Base-by-base conservation (phyloP, 2,113 vertebrate species). In the Lycaon pictus region DNA sequence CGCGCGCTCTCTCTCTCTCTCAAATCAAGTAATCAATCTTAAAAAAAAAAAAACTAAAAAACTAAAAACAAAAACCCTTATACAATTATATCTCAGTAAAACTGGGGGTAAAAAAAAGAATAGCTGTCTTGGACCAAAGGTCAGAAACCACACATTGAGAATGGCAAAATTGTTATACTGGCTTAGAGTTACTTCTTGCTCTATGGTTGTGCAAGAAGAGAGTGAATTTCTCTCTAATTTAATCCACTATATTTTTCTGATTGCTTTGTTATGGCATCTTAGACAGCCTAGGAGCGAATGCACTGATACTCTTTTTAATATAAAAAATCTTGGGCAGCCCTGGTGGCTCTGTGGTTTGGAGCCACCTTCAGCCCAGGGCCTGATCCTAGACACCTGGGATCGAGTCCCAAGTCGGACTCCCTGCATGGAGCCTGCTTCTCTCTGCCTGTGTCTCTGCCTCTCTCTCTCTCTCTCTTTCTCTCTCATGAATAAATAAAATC, bases 221-320 rank as follows among this genome's bases (percentile, higher is more conserved):
- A 84, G 84, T 84, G 22, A 62, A 88, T 91, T 94, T 89, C 22
- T 72, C 23, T 89, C 67, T 96, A 65, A 27, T 55, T 67, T 67
- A 88, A 85, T 37, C 32, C 13, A 90, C 19, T 77, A 0, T 71
- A 5, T n/a, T 81, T 85, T 82, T 88, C 29, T 32, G 0, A 84
- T 81, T 43, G 51, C 23, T 80, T 94, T 88, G 43, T 89, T 62
- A n/a, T 7, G 4, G 35, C 2, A 83, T 13, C 5, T 88, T 93
- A 94, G 13, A 8, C 48, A 22, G 43, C 6, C 89, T 43, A 43
- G 43, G 43, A 93, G 60, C 20, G 72, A 69, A 71, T 6, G 67
- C 20, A 48, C 5, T 71, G 16, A 51, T 29, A 29, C 4, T 2
- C 48, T 89, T 96, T 23, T 35, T 35, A 69, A 35, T 69, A 35